Conservation (phyloP, 2,113 vertebrate species). For the Myocastor coypus region DNA sequence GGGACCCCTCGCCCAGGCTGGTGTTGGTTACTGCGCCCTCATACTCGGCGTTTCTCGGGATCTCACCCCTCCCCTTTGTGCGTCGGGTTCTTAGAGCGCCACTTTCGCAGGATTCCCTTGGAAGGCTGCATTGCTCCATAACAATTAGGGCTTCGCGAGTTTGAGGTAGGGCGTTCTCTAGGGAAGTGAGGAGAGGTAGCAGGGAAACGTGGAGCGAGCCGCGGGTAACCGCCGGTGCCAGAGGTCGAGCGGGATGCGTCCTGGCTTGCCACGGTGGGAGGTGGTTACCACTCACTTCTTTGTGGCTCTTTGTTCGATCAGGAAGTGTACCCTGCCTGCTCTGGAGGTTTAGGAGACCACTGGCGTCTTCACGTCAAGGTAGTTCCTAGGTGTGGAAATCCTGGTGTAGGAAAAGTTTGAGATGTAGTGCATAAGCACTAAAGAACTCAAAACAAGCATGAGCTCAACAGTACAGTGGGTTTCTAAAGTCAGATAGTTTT, state of each 20-base stretch:
- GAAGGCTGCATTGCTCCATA: neutral
- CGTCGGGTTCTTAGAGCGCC: conserved; percentile 31
- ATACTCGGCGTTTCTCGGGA: neutral
- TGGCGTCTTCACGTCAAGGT: conserved; percentile 40
- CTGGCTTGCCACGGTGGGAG: conserved; percentile 65
- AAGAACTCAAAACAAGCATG: neutral
- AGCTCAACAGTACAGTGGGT: neutral
- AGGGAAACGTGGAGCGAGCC: neutral
- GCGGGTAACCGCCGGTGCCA: neutral
- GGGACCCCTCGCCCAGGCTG: neutral
- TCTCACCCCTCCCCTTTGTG: conserved; percentile 66
- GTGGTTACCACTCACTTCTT: conserved; percentile 87
- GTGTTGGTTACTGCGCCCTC: neutral
- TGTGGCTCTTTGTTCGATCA: conserved; percentile 87
- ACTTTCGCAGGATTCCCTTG: neutral
- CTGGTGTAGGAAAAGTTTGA: conserved; percentile 49
- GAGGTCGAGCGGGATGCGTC: conserved; percentile 61
- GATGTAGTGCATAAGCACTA: conserved; percentile 20
- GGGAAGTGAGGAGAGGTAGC: neutral
- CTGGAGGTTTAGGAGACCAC: conserved; percentile 67
- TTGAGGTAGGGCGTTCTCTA: neutral
- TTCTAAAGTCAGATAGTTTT: neutral
- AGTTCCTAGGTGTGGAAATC: neutral
- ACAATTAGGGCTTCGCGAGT: conserved; percentile 10
- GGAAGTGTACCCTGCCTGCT: conserved; percentile 73